phyloP scores from a whole-genome alignment of 2,797 vertebrate genomes.

The Siniperca scherzeri region DNA sequence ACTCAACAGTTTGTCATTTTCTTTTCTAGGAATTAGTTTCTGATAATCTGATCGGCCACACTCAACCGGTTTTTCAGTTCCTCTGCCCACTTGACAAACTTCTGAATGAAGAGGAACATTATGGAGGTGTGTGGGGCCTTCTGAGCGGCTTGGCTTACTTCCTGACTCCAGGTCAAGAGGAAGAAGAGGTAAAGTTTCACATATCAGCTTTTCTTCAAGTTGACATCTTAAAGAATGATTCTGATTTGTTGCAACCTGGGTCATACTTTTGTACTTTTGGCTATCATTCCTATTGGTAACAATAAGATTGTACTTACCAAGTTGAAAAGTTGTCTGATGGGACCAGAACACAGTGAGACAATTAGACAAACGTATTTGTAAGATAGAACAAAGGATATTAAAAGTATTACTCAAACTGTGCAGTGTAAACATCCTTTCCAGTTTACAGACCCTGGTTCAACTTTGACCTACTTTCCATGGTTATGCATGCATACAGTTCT shows the following conservation, averaged over 20 bases:
- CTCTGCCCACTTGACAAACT: constrained; percentile 84
- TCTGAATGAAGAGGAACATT: constrained; percentile 77
- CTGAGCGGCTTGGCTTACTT: constrained; percentile 83
- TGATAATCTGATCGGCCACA: constrained; percentile 75
- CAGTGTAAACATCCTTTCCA: neutral
- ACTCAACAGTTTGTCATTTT: constrained; percentile 3
- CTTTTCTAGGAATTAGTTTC: constrained; percentile 78
- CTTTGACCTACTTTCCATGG: constrained; percentile 4
- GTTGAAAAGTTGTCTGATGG: neutral
- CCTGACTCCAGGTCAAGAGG: constrained; percentile 81
- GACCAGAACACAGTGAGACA: neutral
- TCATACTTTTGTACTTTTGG: neutral
- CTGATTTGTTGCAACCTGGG: neutral
- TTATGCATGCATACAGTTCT: neutral
- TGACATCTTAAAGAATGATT: neutral
- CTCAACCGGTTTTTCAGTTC: constrained; percentile 85
- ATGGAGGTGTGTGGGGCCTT: constrained; percentile 81
- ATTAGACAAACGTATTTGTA: neutral
- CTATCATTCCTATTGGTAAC: neutral
- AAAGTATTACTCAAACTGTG: neutral
- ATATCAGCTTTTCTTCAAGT: neutral
- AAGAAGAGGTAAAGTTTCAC: constrained; percentile 81
- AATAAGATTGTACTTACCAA: neutral
- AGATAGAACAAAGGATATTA: neutral
- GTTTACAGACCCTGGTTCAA: neutral